Evolutionary conservation across 1,140 invertebrate genomes (phyloP), one percentile per base, ranked within the genome.

Genomic region (Drosophila ananassae): DNA sequence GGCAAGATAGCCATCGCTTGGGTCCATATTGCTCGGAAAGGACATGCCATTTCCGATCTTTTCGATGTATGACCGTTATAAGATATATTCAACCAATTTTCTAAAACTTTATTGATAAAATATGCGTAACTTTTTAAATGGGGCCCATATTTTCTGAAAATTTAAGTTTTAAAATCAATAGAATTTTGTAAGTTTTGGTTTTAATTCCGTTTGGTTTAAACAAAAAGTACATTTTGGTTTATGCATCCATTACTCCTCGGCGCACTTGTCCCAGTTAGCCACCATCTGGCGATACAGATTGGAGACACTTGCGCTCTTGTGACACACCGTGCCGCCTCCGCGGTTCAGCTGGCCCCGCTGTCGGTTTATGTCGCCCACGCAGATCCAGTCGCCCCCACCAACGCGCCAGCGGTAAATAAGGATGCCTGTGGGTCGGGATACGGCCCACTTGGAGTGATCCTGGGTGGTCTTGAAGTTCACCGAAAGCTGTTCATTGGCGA

Each of bases 371-470:
- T 98, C 98, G 10, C 97, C 97, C 12, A 99, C 94, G 90, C 98
- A 99, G 60, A 96, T 94, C 96, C 96, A 98, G 47, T 93, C 93
- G 37, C 92, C 90, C 7, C 91, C 92, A 66, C 93, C 92, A 1
- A 92, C 92, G 2, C 91, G 91, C 85, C 85, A 91, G 5, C 81
- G 85, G 34, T 91, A 89, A 13, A 91, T 34, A 13, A 89, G 73
- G 7, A 91, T 52, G 56, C 90, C 90, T 2, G 63, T 62, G 9
- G 75, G 87, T 12, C 90, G 73, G 0, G 96, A 93, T 2, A 98
- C 94, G 0, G 96, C 96, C 97, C 97, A 98, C 92, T 99, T 99
- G 0, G 97, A 97, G 92, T 99, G 98, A 92, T 99, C 98, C 46
- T 94, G 93, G 22, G 94, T 94, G 2, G 94, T 95, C n/a, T 93